Base-by-base conservation (phyloP, 2,888 invertebrate genomes). In the Drosophila merina region DNA sequence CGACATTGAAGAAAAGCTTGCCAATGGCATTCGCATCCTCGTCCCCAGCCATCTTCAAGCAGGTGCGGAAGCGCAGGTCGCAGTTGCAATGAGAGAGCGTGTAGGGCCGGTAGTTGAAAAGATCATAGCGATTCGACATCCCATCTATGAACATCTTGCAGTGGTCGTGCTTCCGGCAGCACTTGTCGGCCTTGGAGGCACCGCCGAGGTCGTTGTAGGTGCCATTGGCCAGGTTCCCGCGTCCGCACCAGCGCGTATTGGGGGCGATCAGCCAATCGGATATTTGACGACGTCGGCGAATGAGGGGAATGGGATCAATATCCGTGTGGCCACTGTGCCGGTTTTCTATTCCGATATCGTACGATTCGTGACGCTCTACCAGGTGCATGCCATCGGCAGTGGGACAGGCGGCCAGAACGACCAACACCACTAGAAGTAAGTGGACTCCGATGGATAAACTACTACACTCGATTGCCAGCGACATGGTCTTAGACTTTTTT, bases 211-310 rank as follows among this genome's bases (percentile, higher is more conserved):
- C 95, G 57, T 95, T 95, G 91, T 96, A 96, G 75, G 95, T 94
- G 44, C 94, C 88, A 60, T 90, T 90, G 4, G 97, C 97, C 0
- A 95, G 94, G 89, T 95, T 95, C 1, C 98, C 98, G 81, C 96
- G 95, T 26, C 98, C 98, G 91, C 98, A 98, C 98, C 98, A 98
- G 90, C 96, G 96, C 0, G 98, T 98, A 50, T 97, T 97, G 0
- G 97, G 97, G 49, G 97, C 95, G 73, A 96, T 94, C 62, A 97
- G 93, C 79, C 96, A 92, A 89, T 96, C 96, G 10, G 89, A 88
- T 63, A 89, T 86, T 7, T 92, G 91, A 50, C 90, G 84, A 9
- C 45, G 44, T 20, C 68, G 55, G 3, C 73, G 70, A 9, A 51
- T 44, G 73, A 76, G 33, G 14, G 51, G 49, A 14, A 59, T 40